phyloP scores from a whole-genome alignment of 2,888 invertebrate genomes.

The Troides oblongomaculatus region DNA sequence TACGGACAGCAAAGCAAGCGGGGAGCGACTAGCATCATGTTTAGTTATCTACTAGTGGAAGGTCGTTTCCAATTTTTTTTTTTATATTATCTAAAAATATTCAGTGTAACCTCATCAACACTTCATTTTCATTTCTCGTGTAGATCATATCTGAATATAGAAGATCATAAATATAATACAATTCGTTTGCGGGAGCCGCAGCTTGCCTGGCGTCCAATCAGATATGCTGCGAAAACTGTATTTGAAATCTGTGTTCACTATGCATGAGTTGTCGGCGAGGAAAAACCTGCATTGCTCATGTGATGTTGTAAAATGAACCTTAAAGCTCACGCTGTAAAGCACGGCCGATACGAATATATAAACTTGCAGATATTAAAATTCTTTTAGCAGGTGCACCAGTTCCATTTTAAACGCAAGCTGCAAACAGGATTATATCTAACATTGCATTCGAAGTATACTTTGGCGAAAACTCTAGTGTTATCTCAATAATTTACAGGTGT shows the following conservation, averaged over 20 bases:
- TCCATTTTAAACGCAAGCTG: slow-evolving; percentile 56
- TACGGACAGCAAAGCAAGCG: too few relatives aligned
- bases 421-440: slow-evolving; percentile 14
- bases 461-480: too few relatives aligned
- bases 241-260: slow-evolving; percentile 23
- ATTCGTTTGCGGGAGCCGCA: not conserved
- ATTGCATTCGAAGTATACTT: not conserved
- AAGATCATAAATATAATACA: not conserved
- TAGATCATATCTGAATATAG: too few relatives aligned
- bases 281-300: not conserved
- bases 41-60: too few relatives aligned
- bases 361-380: slow-evolving; percentile 53
- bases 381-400: slow-evolving; percentile 62
- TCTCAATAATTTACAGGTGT: too few relatives aligned
- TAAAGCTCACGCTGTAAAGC: not conserved
- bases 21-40: too few relatives aligned
- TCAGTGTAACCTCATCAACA: too few relatives aligned
- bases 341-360: slow-evolving; percentile 5
- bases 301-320: slow-evolving; percentile 1
- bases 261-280: slow-evolving; percentile 16
- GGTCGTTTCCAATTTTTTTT: too few relatives aligned
- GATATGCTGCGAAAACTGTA: slow-evolving; percentile 25
- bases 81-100: too few relatives aligned
- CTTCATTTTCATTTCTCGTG: too few relatives aligned
- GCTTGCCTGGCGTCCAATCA: slow-evolving; percentile 15